phyloP scores from a whole-genome alignment of 2,888 invertebrate genomes.

The Alcis repandata region DNA sequence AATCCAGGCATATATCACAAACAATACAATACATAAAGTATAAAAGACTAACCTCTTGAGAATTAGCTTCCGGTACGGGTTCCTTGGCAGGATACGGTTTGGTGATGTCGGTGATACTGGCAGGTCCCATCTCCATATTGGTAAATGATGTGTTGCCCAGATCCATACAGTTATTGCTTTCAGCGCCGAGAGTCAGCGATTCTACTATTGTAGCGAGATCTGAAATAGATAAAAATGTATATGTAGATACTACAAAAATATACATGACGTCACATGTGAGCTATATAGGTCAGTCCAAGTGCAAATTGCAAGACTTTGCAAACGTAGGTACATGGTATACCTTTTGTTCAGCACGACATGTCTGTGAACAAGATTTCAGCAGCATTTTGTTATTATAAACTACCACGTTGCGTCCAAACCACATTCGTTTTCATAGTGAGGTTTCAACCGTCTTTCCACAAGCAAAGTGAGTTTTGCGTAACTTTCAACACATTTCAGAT shows the following conservation, averaged over 20 bases:
- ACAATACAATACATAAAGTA: background rate
- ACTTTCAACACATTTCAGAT: too few relatives aligned
- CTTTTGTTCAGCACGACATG: too few relatives aligned
- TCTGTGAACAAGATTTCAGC: too few relatives aligned
- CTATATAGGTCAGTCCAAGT: too few relatives aligned
- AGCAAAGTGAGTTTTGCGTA: too few relatives aligned
- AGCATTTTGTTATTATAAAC: too few relatives aligned
- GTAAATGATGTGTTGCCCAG: slow-evolving; percentile 77
- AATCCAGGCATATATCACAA: slow-evolving; percentile 13
- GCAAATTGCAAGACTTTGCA: too few relatives aligned
- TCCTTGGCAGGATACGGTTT: slow-evolving; percentile 85
- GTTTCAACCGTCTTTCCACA: too few relatives aligned
- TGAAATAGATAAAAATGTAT: slow-evolving; percentile 40
- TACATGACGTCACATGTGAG: too few relatives aligned
- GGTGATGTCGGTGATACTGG: slow-evolving; percentile 83
- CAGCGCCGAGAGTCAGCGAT: slow-evolving; percentile 90
- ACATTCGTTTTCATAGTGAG: too few relatives aligned
- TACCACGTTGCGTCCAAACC: too few relatives aligned
- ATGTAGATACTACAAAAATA: background rate
- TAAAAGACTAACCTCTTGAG: slow-evolving; percentile 70
- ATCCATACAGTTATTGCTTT: slow-evolving; percentile 87
- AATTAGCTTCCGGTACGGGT: slow-evolving; percentile 72
- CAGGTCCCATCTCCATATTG: slow-evolving; percentile 86
- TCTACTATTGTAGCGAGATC: slow-evolving; percentile 96
- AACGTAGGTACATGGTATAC: too few relatives aligned